Evolutionary conservation across 2,113 vertebrate species (phyloP), one percentile per base, ranked within the genome.

Genomic region (Hoplias malabaricus): DNA sequence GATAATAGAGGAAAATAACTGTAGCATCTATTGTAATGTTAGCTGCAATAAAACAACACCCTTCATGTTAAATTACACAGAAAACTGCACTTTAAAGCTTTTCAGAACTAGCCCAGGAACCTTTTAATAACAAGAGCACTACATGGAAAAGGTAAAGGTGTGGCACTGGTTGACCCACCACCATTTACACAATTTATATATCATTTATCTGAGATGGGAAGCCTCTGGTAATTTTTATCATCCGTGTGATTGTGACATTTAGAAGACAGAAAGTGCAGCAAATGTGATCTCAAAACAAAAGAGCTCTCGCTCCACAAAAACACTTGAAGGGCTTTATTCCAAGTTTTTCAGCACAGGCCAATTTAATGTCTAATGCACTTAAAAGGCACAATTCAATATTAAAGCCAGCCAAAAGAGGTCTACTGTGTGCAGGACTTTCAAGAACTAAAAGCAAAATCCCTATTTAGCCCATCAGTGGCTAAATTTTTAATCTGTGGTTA

Each of bases 401-500:
- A 43, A 73, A 72, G 27, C 59, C 62, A 73, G 65, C 59, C 66
- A 70, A 72, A 56, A 73, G 68, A 46, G 62, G 68, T 80, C 74
- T 67, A 73, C 79, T 69, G 75, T 80, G 73, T 33, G 43, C 77
- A 75, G 34, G 46, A 69, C 69, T 57, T 43, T 34, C 57, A 76
- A 65, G 77, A 81, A 72, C 71, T 79, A 83, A 84, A 84, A 86
- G 83, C 80, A 70, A 84, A 78, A 66, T 59, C 67, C 56, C 78
- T 65, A 78, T 78, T 80, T 82, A 46, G 54, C 78, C 75, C 72
- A 80, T 67, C 59, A 86, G 72, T 68, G 73, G 77, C 75, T 87
- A 80, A 86, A 87, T 87, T 81, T 86, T 87, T 87, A 86, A 87
- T 87, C 81, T 83, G 83, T 71, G 86, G 86, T 84, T 81, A 81